phyloP scores from a whole-genome alignment of 1,140 invertebrate species.

The Calephelis nemesis region DNA sequence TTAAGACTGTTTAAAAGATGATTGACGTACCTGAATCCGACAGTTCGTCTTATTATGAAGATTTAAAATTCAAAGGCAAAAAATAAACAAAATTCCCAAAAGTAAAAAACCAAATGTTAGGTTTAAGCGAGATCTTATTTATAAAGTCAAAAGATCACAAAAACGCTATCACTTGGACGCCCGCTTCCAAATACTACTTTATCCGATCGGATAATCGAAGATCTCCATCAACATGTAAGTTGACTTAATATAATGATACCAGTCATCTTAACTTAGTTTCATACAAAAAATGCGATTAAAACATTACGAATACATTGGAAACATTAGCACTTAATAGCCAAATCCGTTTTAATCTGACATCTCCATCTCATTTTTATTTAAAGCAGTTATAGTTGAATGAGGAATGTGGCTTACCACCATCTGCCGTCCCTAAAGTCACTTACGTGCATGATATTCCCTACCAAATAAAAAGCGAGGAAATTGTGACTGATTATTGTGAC shows the following conservation, averaged over 20 bases:
- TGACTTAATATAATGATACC: constrained; percentile 7
- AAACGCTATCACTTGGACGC: not conserved
- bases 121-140: no score
- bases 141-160: not conserved
- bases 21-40: no score
- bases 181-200: not conserved
- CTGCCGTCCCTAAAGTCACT: no score
- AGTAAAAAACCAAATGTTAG: no score
- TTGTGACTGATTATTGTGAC: no score
- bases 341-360: not conserved
- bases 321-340: not conserved
- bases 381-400: not conserved
- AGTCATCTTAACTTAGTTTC: not conserved
- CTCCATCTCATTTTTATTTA: not conserved
- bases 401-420: no score
- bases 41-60: no score
- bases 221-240: constrained; percentile 4
- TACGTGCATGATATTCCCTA: no score
- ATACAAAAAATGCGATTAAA: not conserved
- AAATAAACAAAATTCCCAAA: no score
- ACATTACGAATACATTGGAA: not conserved
- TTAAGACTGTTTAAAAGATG: no score
- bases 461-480: no score
- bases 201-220: not conserved
- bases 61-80: no score